Evolutionary conservation across 2,797 vertebrate genomes (phyloP).

Genomic region (Pteropus rufus): DNA sequence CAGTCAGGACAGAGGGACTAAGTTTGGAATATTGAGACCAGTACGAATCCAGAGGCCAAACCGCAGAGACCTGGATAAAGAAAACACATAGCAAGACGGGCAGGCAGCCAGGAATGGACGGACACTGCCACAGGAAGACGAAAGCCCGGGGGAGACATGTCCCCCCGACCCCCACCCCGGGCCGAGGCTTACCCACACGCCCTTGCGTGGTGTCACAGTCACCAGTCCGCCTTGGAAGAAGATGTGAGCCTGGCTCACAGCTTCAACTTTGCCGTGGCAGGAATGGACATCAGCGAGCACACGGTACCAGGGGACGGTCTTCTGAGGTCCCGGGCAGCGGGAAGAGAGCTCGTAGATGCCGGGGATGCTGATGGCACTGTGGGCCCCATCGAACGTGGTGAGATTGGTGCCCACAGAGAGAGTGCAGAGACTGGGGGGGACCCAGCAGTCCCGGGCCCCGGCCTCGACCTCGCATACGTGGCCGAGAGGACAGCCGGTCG

Average conservation of each 20-base stretch:
- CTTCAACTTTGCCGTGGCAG: constrained; percentile 57
- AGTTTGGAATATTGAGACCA: background rate
- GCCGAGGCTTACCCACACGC: constrained; percentile 83
- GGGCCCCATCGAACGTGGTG: constrained; percentile 84
- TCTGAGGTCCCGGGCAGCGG: constrained; percentile 72
- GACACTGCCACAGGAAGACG: background rate
- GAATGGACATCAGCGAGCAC: constrained; percentile 81
- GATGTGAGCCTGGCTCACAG: constrained; percentile 71
- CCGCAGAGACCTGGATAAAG: background rate
- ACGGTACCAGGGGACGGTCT: constrained; percentile 81
- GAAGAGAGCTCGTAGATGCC: constrained; percentile 83
- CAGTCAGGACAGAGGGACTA: background rate
- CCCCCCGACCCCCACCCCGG: too few species aligned
- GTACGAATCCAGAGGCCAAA: background rate
- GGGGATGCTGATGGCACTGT: constrained; percentile 35
- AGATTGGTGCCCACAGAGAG: constrained; percentile 74
- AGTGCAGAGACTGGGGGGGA: constrained; percentile 74
- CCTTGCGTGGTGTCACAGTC: constrained; percentile 77
- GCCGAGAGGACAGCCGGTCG: constrained; percentile 69
- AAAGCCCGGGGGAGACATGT: background rate
- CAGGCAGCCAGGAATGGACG: background rate
- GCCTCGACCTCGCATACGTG: constrained; percentile 77
- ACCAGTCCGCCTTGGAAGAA: constrained; percentile 79
- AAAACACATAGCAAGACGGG: background rate
- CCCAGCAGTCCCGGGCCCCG: constrained; percentile 79